A percentile compares a stretch with the other conserved stretches of the same genome.
Evolutionary conservation across 1,140 invertebrate genomes (phyloP).

Genomic region (Samia ricini): DNA sequence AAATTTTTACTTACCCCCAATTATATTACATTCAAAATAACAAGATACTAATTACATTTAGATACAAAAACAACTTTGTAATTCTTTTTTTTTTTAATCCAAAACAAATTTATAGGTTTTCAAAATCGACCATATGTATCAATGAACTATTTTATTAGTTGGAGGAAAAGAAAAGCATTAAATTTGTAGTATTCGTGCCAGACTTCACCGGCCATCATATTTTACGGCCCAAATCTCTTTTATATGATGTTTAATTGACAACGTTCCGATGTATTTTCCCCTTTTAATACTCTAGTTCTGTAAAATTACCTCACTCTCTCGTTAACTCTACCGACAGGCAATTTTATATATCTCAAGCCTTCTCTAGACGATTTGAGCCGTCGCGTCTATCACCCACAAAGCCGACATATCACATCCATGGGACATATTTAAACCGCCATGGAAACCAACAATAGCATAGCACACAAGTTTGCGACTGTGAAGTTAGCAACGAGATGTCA

Average conservation of each 20-base stretch:
- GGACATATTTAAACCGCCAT: conserved; percentile 33
- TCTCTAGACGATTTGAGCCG: conserved; percentile 11
- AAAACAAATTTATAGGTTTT: no score
- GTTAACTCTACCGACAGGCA: no score
- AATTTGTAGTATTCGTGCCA: not conserved
- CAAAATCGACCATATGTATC: no score
- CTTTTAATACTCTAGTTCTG: not conserved
- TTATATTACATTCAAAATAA: no score
- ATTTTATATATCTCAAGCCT: no score
- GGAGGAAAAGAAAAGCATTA: no score
- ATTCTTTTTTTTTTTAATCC: no score
- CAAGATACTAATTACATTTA: no score
- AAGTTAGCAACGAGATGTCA: no score
- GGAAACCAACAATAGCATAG: conserved; percentile 32
- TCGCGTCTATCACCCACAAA: conserved; percentile 10
- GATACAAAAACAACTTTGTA: no score
- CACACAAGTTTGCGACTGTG: no score
- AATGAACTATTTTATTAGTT: no score
- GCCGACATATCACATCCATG: conserved; percentile 21
- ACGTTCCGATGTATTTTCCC: not conserved
- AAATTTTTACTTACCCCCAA: not conserved
- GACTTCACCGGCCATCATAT: not conserved
- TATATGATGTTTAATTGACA: not conserved
- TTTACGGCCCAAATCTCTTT: not conserved
- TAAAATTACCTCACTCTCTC: not conserved